Conservation (phyloP, 2,113 vertebrate genomes). For the Sorex araneus region DNA sequence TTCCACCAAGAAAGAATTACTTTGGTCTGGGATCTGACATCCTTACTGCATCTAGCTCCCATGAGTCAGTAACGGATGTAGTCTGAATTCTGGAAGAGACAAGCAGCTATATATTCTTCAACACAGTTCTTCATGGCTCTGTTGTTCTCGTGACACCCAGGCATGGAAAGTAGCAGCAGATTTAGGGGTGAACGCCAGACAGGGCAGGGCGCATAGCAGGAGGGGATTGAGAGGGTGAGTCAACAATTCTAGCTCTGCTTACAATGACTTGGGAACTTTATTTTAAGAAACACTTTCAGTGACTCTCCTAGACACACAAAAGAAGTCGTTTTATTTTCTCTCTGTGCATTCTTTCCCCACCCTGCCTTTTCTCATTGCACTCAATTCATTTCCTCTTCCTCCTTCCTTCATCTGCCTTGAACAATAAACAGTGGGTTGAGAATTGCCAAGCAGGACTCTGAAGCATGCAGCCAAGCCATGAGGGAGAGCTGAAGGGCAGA, state of each 20-base stretch:
- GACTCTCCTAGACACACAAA: not conserved
- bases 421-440: not conserved
- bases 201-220: not conserved
- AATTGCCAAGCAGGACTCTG: slow-evolving; percentile 16
- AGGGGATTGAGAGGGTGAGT: not conserved
- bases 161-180: not conserved
- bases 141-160: not conserved
- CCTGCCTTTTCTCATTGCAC: not conserved
- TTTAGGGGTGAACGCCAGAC: not conserved
- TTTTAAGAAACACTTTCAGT: slow-evolving; percentile 2
- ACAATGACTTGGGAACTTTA: not conserved
- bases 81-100: not conserved
- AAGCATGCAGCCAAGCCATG: not conserved
- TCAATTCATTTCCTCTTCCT: slow-evolving; percentile 27
- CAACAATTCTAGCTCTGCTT: not conserved
- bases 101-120: not conserved
- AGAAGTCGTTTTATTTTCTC: slow-evolving; percentile 41
- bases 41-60: not conserved
- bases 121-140: not conserved
- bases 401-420: slow-evolving; percentile 50
- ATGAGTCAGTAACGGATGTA: not conserved
- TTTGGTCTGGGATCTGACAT: not conserved
- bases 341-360: not conserved
- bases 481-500: not conserved
- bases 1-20: not conserved